phyloP scores from a whole-genome alignment of 2,113 vertebrate genomes.

The Myotis yumanensis region DNA sequence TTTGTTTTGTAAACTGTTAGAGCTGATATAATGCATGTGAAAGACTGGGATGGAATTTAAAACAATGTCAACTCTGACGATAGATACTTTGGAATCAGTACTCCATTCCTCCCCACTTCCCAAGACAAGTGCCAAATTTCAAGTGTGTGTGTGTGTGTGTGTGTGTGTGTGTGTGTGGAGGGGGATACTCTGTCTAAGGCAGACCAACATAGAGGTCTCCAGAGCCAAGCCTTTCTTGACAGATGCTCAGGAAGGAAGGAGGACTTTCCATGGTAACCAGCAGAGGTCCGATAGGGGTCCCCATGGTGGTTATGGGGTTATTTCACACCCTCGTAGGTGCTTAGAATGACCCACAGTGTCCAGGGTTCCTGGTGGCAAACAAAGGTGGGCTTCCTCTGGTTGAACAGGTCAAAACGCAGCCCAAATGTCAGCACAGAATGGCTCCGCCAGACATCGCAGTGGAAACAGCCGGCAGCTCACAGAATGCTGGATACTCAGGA shows the following conservation, averaged over 20 bases:
- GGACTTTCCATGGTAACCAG: background rate
- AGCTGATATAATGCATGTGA: background rate
- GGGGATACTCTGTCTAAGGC: background rate
- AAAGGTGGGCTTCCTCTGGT: no score
- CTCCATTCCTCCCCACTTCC: background rate
- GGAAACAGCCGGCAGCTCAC: rapidly evolving
- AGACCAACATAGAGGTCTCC: rapidly evolving
- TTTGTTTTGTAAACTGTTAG: background rate
- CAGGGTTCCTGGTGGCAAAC: background rate
- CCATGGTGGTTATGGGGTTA: background rate
- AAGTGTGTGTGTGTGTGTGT: background rate
- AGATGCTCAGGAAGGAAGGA: background rate
- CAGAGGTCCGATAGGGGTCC: background rate
- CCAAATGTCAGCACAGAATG: background rate
- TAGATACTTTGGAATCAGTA: background rate
- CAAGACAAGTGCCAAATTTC: background rate
- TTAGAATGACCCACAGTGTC: background rate
- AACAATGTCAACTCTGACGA: background rate
- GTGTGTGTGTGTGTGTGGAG: background rate
- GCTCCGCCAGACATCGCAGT: background rate
- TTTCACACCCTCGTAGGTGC: background rate
- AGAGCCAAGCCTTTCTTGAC: background rate
- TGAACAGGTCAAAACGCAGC: background rate
- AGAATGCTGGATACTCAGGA: background rate
- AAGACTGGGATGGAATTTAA: background rate